Percentiles rank a stretch among this genome's conserved stretches.
These are phyloP conservation scores for Hydropsyche tenuis DNA, from an alignment of 1,140 invertebrate species.

Conservation along the genomic window DNA sequence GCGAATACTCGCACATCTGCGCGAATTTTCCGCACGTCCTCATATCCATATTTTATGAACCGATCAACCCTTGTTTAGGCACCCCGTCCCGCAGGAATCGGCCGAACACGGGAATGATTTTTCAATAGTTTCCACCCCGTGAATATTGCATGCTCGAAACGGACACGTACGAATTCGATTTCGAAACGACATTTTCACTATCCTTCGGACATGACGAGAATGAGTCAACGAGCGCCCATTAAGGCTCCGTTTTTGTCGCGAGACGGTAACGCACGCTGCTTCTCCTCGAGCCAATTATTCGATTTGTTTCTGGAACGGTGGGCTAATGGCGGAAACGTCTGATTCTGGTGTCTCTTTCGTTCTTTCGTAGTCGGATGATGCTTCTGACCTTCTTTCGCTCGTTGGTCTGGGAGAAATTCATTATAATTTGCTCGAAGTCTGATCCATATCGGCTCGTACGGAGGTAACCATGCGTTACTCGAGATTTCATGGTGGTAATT, in stretches of 20 bases:
- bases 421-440: slow-evolving; percentile 9
- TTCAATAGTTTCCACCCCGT: not conserved
- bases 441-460: slow-evolving; percentile 14
- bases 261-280: not conserved
- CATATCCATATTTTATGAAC: slow-evolving; percentile 26
- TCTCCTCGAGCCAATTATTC: slow-evolving; percentile 25
- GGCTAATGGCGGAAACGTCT: slow-evolving; percentile 35
- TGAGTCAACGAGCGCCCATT: not conserved
- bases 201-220: no score
- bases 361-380: not conserved
- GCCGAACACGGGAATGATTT: not conserved
- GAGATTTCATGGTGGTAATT: no score
- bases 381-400: not conserved
- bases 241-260: not conserved
- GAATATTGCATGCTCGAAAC: slow-evolving; percentile 22
- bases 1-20: no score
- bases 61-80: slow-evolving; percentile 21
- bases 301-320: slow-evolving; percentile 38
- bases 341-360: slow-evolving; percentile 3
- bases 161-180: not conserved
- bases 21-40: no score
- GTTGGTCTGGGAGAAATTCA: not conserved
- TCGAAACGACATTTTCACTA: no score
- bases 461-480: slow-evolving; percentile 10
- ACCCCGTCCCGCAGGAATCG: slow-evolving; percentile 30